A percentile compares a stretch with the other conserved stretches of the same genome.
These are phyloP conservation scores for Bubo bubo DNA, from an alignment of 2,113 vertebrate genomes.

Conservation along the genomic window DNA sequence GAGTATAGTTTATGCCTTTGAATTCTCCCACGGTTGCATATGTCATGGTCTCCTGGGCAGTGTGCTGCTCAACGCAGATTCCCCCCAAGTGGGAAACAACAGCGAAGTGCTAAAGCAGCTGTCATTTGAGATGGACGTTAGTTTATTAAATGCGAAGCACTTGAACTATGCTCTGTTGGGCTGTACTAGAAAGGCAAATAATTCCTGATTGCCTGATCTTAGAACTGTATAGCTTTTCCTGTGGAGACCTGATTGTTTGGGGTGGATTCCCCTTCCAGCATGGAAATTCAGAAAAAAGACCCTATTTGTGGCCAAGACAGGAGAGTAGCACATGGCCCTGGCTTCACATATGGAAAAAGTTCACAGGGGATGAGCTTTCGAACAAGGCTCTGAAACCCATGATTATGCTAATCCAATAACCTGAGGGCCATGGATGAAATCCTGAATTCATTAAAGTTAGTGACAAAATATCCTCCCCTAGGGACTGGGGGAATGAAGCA, in stretches of 20 bases:
- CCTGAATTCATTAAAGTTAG: slow-evolving; percentile 63
- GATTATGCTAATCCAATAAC: slow-evolving; percentile 63
- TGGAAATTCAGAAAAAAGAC: background rate
- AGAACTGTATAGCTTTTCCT: background rate
- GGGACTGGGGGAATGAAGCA: slow-evolving; percentile 9
- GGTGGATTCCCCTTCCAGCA: background rate
- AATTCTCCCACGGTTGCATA: background rate
- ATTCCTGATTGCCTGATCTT: background rate
- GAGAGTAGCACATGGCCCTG: background rate
- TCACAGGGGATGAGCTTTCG: background rate
- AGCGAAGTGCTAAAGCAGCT: background rate
- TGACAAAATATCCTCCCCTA: slow-evolving; percentile 44
- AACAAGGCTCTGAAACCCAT: background rate
- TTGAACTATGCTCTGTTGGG: background rate
- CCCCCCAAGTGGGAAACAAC: too few species aligned
- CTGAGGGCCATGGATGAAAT: slow-evolving; percentile 52
- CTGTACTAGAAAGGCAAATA: background rate
- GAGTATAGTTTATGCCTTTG: background rate
- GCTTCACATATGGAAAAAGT: background rate
- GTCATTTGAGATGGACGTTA: background rate
- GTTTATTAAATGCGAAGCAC: background rate
- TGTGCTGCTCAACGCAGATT: background rate
- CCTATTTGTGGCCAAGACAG: background rate
- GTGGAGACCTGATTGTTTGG: background rate
- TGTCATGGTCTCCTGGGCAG: background rate